Evolutionary conservation across 2,113 vertebrate genomes (phyloP).

Genomic region (Nesogale talazaci): DNA sequence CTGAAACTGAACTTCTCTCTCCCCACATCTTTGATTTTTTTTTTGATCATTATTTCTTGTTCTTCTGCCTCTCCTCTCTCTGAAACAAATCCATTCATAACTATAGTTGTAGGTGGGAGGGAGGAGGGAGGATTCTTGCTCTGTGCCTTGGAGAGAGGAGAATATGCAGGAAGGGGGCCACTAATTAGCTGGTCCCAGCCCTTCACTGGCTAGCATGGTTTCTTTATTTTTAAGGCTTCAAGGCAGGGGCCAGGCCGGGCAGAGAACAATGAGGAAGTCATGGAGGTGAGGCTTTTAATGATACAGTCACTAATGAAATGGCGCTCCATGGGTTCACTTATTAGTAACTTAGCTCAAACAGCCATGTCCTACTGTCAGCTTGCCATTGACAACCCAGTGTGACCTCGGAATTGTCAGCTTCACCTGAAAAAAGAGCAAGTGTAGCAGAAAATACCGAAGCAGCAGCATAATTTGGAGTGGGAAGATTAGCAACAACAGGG

Average conservation of each 20-base stretch:
- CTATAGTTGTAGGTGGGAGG: background rate
- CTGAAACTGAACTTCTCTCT: background rate
- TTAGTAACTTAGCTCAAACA: constrained; percentile 76
- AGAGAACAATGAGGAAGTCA: constrained; percentile 65
- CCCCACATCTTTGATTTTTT: constrained; percentile 4
- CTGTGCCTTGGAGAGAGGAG: constrained; percentile 40
- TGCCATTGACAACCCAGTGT: constrained; percentile 63
- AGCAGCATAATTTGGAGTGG: constrained; percentile 75
- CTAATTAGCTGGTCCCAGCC: constrained; percentile 75
- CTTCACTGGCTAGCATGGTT: constrained; percentile 60
- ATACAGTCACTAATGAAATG: constrained; percentile 68
- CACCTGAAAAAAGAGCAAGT: constrained; percentile 79
- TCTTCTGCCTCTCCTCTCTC: background rate
- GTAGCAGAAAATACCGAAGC: constrained; percentile 76
- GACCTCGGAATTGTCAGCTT: constrained; percentile 78
- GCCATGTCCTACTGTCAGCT: constrained; percentile 71
- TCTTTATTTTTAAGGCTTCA: constrained; percentile 78
- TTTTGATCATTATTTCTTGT: constrained; percentile 20
- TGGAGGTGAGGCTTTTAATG: constrained; percentile 69
- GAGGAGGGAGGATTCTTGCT: background rate
- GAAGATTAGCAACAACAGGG: constrained; percentile 75
- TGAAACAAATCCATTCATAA: constrained; percentile 69
- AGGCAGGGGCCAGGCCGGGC: constrained; percentile 68
- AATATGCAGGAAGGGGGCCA: constrained; percentile 63
- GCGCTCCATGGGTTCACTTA: constrained; percentile 71